These are phyloP conservation scores for Melanchra persicariae DNA, from an alignment of 2,888 invertebrate genomes.

Conservation along the genomic window DNA sequence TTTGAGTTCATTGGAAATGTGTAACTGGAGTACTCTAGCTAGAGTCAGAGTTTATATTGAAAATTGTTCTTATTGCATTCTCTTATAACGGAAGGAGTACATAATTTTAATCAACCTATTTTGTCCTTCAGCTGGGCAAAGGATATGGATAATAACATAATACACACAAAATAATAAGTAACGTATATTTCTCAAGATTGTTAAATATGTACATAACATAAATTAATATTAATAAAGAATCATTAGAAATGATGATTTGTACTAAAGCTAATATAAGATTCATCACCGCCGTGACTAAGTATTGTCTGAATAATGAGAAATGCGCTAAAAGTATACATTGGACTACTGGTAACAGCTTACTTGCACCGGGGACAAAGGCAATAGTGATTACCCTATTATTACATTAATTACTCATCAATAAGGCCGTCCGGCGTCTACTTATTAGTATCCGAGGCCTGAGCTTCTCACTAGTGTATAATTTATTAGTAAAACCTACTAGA, in stretches of 20 bases:
- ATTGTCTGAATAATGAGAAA: conserved; percentile 78
- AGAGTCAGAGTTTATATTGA: too few relatives aligned
- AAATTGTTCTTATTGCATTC: too few relatives aligned
- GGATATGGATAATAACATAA: conserved; percentile 36
- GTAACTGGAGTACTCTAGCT: too few relatives aligned
- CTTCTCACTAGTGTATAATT: conserved; percentile 15
- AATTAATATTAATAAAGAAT: conserved; percentile 81
- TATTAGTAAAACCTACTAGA: conserved; percentile 27
- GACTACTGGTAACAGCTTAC: conserved; percentile 73
- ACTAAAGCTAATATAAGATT: conserved; percentile 84
- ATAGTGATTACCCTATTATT: conserved; percentile 51
- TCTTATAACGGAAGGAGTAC: too few relatives aligned
- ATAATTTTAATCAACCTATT: too few relatives aligned
- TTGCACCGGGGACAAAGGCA: conserved; percentile 73
- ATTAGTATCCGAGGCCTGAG: conserved; percentile 12
- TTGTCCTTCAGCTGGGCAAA: too few relatives aligned
- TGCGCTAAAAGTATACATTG: conserved; percentile 68
- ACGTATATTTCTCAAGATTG: conserved; percentile 76
- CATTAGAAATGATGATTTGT: conserved; percentile 73
- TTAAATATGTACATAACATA: conserved; percentile 83
- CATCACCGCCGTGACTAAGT: conserved; percentile 76
- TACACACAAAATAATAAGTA: conserved; percentile 71
- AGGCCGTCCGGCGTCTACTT: conserved; percentile 28
- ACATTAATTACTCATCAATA: conserved; percentile 34
- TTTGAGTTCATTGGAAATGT: too few relatives aligned